Evolutionary conservation across 92 coral and sea anemone genomes (phyloP), one percentile per base, ranked within the genome.

Genomic region (Scolanthus callimorphus): DNA sequence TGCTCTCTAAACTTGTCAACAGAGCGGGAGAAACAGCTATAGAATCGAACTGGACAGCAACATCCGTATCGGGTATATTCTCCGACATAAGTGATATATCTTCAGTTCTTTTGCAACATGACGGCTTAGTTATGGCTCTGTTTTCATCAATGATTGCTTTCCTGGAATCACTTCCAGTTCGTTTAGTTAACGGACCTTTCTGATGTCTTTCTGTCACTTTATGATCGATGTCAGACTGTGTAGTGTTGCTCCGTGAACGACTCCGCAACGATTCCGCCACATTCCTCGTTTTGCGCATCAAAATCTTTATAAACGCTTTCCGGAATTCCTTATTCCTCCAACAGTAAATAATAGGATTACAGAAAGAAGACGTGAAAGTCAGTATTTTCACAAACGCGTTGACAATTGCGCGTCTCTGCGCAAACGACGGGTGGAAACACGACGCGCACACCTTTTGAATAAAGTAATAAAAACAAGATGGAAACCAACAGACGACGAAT

Each of bases 241-340:
- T 26, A 11, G 65, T 39, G 24, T 65, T 68, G 6, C 55, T 54
- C 53, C 69, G 15, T 3, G 69, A 63, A 1, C 43, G 21, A 10
- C 62, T 63, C 11, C 79, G 79, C 24, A 70, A 23, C 17, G 79
- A 70, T n/a, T 61, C 22, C 9, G 84, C 59, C 3, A 78, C 29
- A 11, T 38, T 78, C 55, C 65, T 48, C 19, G 70, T 54, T 55
- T 71, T 63, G 28, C 73, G 62, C 44, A 65, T 10, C 23, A 85
- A 29, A 0, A 92, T 75, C 47, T 76, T 75, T 10, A 62, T 39
- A 53, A 92, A 92, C 0, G 88, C 96, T 13, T 74, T 79, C 41
- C 96, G 65, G 39, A 92, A 92, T 29, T 92, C 92, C 21, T 63
- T 79, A 62, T 88, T 92, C 51, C 95, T 65, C 98, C 98, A 92